Conservation (phyloP, 2,113 vertebrate species). For the Leucosticte australis region DNA sequence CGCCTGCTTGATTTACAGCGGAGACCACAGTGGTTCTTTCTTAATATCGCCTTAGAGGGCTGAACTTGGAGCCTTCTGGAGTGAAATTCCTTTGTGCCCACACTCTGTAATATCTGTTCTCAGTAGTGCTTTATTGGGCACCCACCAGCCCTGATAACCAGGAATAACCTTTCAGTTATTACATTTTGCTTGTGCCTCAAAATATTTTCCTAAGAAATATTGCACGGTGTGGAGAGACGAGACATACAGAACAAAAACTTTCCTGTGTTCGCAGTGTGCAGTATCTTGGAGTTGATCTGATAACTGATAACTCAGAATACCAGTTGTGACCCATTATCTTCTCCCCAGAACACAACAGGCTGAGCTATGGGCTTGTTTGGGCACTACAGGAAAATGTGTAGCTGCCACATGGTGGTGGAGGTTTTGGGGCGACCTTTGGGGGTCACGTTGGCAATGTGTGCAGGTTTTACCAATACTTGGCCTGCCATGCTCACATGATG, state of each 20-base stretch:
- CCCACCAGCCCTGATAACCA: conserved; percentile 20
- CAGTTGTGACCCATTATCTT: not conserved
- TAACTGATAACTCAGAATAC: conserved; percentile 22
- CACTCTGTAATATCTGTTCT: conserved; percentile 36
- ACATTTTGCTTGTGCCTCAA: not conserved
- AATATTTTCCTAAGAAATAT: not conserved
- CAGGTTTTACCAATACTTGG: not conserved
- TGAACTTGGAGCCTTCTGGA: not conserved
- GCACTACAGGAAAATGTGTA: not conserved
- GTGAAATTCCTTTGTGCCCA: conserved; percentile 60
- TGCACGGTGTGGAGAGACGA: conserved; percentile 41
- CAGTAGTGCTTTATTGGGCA: conserved; percentile 20
- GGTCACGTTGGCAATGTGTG: rapidly evolving
- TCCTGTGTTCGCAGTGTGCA: not conserved
- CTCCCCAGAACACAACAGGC: not conserved
- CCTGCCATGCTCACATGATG: not conserved
- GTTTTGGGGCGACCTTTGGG: not conserved
- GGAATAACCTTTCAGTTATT: conserved; percentile 30
- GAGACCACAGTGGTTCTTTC: not conserved
- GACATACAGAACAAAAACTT: conserved; percentile 26
- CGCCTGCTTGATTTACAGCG: not conserved
- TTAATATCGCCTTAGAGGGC: not conserved
- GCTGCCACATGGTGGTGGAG: not conserved
- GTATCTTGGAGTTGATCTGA: not conserved
- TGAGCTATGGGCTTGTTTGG: not conserved